Conservation (phyloP, 1,140 invertebrate genomes). For the Linepithema humile region DNA sequence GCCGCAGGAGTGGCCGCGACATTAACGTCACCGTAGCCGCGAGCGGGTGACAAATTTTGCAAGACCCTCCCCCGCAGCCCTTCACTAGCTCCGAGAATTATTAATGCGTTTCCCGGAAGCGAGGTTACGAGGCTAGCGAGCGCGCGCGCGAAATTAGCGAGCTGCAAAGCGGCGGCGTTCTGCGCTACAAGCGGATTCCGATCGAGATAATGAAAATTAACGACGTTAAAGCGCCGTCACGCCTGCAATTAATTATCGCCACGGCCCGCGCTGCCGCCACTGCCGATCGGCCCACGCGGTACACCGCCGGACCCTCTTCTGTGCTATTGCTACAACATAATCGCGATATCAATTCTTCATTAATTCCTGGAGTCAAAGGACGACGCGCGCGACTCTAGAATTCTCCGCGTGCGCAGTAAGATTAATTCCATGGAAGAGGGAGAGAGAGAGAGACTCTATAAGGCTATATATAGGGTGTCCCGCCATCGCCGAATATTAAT, state of each 20-base stretch:
- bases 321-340: slow-evolving; percentile 55
- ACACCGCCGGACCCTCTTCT: slow-evolving; percentile 39
- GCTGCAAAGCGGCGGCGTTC: slow-evolving; percentile 54
- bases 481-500: slow-evolving; percentile 49
- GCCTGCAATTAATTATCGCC: slow-evolving; percentile 71
- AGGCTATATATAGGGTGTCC: slow-evolving; percentile 50
- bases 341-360: slow-evolving; percentile 70
- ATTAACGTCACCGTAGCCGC: slow-evolving; percentile 49
- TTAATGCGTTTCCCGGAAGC: slow-evolving; percentile 63
- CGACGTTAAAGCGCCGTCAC: slow-evolving; percentile 70
- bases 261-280: slow-evolving; percentile 47
- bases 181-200: slow-evolving; percentile 66
- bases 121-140: slow-evolving; percentile 16
- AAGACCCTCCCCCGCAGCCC: slow-evolving; percentile 8
- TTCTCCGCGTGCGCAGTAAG: background rate
- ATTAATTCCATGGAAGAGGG: slow-evolving; percentile 63
- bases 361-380: slow-evolving; percentile 61
- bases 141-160: slow-evolving; percentile 66
- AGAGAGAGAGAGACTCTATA: slow-evolving; percentile 48
- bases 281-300: slow-evolving; percentile 55
- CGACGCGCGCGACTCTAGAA: slow-evolving; percentile 30
- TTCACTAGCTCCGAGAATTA: slow-evolving; percentile 49
- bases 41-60: slow-evolving; percentile 68
- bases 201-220: slow-evolving; percentile 74
- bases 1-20: slow-evolving; percentile 17